phyloP scores from a whole-genome alignment of 2,888 invertebrate species.

The Amblyjoppa fuscipennis region DNA sequence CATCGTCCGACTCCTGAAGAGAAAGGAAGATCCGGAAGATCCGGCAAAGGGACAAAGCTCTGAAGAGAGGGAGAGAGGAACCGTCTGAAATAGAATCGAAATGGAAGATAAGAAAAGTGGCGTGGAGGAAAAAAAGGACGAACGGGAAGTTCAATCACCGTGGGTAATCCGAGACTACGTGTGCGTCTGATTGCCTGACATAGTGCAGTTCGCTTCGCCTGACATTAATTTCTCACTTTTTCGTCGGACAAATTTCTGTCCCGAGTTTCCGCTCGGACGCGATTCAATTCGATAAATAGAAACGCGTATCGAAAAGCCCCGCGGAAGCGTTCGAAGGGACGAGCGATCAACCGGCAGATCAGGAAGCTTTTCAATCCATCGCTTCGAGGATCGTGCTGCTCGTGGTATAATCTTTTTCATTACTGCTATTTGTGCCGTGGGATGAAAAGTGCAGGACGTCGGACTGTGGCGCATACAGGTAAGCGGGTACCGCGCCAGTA shows the following conservation, averaged over 20 bases:
- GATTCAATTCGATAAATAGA: background rate
- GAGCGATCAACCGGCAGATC: background rate
- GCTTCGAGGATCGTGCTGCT: background rate
- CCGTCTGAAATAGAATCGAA: background rate
- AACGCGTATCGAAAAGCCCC: background rate
- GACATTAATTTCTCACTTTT: background rate
- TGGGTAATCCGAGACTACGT: slow-evolving; percentile 73
- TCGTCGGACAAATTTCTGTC: background rate
- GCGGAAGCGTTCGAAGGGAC: slow-evolving; percentile 18
- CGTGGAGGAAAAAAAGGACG: slow-evolving; percentile 20
- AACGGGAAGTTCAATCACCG: slow-evolving; percentile 60
- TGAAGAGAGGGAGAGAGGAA: slow-evolving; percentile 47
- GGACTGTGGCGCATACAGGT: background rate
- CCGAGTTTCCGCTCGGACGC: background rate
- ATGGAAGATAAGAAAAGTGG: slow-evolving; percentile 39
- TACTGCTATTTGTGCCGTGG: background rate
- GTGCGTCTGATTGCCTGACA: slow-evolving; percentile 73
- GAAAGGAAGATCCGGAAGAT: slow-evolving; percentile 60
- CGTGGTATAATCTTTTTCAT: background rate
- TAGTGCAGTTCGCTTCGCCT: slow-evolving; percentile 22
- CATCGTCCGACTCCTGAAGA: slow-evolving; percentile 58
- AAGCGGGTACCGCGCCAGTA: background rate
- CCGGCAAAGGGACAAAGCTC: slow-evolving; percentile 48
- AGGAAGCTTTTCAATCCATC: slow-evolving; percentile 19
- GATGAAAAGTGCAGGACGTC: slow-evolving; percentile 1